Percentiles rank a stretch among this genome's conserved stretches.
Evolutionary conservation across 2,888 invertebrate genomes (phyloP).

Genomic region (Acanthosepion pharaonis): DNA sequence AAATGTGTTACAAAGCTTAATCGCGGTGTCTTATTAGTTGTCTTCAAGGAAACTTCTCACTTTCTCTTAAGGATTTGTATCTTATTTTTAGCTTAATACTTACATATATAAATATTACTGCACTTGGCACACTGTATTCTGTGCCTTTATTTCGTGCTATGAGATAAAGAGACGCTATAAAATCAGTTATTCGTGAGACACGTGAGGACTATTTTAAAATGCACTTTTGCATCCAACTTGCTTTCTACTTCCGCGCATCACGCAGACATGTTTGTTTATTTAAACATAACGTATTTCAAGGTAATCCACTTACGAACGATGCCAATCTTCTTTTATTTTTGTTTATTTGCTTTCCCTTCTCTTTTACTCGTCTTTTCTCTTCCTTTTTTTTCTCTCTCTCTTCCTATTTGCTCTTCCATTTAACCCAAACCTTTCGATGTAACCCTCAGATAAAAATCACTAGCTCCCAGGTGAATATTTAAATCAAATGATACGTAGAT

Average conservation of each 20-base stretch:
- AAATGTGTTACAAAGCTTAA: no score
- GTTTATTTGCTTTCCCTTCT: background rate
- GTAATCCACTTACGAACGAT: background rate
- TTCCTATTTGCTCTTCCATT: background rate
- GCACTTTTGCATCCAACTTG: background rate
- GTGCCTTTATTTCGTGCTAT: background rate
- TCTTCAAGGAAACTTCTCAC: no score
- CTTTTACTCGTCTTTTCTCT: background rate
- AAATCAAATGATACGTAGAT: slow-evolving; percentile 22
- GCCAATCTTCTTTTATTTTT: background rate
- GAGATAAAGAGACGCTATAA: background rate
- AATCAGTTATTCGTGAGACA: background rate
- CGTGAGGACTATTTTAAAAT: background rate
- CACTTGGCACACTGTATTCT: background rate
- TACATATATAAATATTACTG: background rate
- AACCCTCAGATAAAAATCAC: slow-evolving; percentile 33
- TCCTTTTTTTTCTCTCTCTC: background rate
- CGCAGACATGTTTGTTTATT: background rate
- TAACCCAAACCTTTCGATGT: slow-evolving; percentile 6
- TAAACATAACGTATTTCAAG: background rate
- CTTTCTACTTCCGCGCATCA: background rate
- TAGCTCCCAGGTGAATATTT: slow-evolving; percentile 1
- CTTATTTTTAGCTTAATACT: background rate
- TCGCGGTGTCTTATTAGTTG: no score
- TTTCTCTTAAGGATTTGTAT: background rate